A percentile compares a stretch with the other conserved stretches of the same genome.
Evolutionary conservation across 2,888 invertebrate genomes (phyloP).

Genomic region (Leucoma salicis): DNA sequence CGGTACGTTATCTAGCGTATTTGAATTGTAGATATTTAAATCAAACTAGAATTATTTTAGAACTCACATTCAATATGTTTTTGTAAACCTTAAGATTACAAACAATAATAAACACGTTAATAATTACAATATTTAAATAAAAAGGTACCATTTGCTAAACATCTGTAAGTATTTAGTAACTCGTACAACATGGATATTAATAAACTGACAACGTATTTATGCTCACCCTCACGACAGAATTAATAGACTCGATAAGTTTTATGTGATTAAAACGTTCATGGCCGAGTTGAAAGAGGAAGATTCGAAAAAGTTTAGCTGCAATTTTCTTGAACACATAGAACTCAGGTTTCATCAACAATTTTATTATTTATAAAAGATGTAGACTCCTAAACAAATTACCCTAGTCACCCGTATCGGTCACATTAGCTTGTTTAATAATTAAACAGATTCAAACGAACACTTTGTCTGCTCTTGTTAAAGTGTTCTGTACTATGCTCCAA

Average conservation of each 20-base stretch:
- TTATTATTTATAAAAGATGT: conserved; percentile 18
- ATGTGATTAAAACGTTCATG: conserved; percentile 51
- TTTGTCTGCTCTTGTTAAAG: conserved; percentile 64
- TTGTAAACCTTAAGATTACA: conserved; percentile 9
- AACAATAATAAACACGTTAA: conserved; percentile 42
- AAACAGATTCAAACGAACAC: conserved; percentile 50
- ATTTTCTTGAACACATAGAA: neutral
- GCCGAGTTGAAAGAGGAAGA: conserved; percentile 42
- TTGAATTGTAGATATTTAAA: conserved; percentile 33
- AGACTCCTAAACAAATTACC: conserved; percentile 36
- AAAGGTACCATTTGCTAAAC: conserved; percentile 43
- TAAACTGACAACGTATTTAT: conserved; percentile 72
- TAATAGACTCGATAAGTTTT: conserved; percentile 63
- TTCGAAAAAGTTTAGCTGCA: conserved; percentile 11
- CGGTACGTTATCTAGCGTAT: conserved; percentile 46
- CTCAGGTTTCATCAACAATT: neutral
- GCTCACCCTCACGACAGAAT: conserved; percentile 50
- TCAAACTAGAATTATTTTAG: conserved; percentile 34
- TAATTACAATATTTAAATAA: conserved; percentile 37
- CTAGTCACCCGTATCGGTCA: conserved; percentile 53
- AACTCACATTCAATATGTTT: conserved; percentile 23
- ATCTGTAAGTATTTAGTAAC: conserved; percentile 55
- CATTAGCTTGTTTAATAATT: conserved; percentile 57
- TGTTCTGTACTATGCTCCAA: conserved; percentile 46
- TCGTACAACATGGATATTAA: conserved; percentile 56